A percentile compares a stretch with the other conserved stretches of the same genome.
Evolutionary conservation across 1,140 invertebrate genomes (phyloP).

Genomic region (Phortica variegata): DNA sequence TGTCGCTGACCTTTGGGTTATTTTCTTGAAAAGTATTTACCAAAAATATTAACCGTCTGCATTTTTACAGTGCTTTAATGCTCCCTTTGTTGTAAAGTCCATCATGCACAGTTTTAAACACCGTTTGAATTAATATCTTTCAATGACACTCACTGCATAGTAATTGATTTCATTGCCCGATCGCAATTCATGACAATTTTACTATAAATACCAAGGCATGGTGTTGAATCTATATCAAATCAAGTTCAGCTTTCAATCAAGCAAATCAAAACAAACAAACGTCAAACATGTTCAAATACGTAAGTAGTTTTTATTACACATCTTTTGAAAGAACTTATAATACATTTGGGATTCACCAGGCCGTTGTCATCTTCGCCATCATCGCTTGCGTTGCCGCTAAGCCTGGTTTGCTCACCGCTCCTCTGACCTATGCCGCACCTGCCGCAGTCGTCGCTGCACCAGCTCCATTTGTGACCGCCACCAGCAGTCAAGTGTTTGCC

Average conservation of each 20-base stretch:
- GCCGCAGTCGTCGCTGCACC: slow-evolving; percentile 40
- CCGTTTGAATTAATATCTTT: too few relatives aligned
- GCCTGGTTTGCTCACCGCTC: slow-evolving; percentile 43
- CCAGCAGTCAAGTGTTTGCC: slow-evolving; percentile 58
- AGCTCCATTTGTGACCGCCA: slow-evolving; percentile 56
- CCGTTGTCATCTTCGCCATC: slow-evolving; percentile 42
- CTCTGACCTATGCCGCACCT: slow-evolving; percentile 33
- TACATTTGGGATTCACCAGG: slow-evolving; percentile 10
- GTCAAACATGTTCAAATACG: slow-evolving; percentile 54
- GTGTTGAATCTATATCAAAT: slow-evolving; percentile 30
- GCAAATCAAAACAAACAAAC: slow-evolving; percentile 14
- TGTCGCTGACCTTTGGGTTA: too few relatives aligned
- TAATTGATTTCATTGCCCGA: slow-evolving; percentile 20
- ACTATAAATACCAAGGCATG: slow-evolving; percentile 36
- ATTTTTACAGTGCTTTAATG: too few relatives aligned
- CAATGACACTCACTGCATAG: slow-evolving; percentile 23
- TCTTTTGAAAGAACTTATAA: not conserved
- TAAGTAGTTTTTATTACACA: slow-evolving; percentile 24
- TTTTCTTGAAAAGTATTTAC: too few relatives aligned
- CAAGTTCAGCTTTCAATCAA: slow-evolving; percentile 25
- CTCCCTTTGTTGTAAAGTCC: too few relatives aligned
- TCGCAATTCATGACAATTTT: not conserved
- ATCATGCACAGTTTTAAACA: too few relatives aligned
- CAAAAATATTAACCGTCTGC: too few relatives aligned
- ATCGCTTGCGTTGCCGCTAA: slow-evolving; percentile 54